Evolutionary conservation across 2,888 invertebrate species (phyloP).

Genomic region (Pristionchus fissidentatus): DNA sequence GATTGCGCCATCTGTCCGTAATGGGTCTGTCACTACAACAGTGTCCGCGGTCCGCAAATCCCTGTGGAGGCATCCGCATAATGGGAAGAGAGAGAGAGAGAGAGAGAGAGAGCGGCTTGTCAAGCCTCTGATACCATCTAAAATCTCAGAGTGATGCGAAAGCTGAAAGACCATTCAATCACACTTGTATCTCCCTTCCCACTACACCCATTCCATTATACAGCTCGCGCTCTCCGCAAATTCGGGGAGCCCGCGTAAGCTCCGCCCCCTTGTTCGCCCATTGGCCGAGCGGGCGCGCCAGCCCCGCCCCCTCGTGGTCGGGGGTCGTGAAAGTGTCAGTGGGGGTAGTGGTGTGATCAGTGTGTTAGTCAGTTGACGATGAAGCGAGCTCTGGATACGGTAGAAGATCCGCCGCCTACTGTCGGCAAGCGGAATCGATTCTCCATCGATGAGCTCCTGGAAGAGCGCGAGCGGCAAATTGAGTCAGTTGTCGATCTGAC

Average conservation of each 20-base stretch:
- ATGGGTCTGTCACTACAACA: too few relatives aligned
- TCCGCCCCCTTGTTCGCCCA: conserved; percentile 22
- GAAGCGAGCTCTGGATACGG: too few relatives aligned
- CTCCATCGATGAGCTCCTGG: conserved; percentile 4
- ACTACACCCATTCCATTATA: conserved; percentile 26
- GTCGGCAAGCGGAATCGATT: too few relatives aligned
- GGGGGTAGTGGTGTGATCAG: conserved; percentile 35
- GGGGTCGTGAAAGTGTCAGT: conserved; percentile 17
- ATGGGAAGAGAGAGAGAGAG: neutral
- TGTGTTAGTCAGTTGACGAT: neutral
- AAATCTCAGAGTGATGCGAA: neutral
- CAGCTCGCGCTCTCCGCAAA: neutral
- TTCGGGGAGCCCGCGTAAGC: neutral
- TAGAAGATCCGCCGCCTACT: too few relatives aligned
- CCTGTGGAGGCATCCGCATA: neutral
- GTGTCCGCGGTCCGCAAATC: too few relatives aligned
- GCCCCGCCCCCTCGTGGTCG: conserved; percentile 19
- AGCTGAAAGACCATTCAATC: conserved; percentile 42
- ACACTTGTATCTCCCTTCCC: conserved; percentile 8
- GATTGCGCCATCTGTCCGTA: too few relatives aligned
- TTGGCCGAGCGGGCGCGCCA: neutral
- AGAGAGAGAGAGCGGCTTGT: neutral
- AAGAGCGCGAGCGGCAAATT: neutral
- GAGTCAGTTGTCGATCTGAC: neutral
- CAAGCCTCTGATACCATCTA: conserved; percentile 19